A percentile compares a stretch with the other conserved stretches of the same genome.
Evolutionary conservation across 2,113 vertebrate genomes (phyloP).

Genomic region (Chelonoidis abingdonii): DNA sequence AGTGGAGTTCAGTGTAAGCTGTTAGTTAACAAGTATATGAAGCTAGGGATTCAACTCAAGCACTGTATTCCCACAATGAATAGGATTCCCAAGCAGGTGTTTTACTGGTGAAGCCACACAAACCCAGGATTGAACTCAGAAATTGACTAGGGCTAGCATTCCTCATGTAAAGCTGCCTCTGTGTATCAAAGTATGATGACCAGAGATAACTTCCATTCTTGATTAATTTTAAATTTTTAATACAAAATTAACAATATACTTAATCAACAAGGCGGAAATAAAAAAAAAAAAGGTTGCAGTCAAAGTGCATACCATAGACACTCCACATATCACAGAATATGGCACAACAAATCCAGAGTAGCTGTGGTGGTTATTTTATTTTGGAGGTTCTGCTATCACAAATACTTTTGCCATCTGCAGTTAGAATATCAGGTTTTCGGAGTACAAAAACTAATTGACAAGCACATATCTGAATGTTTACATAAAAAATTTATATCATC

Average conservation of each 20-base stretch:
- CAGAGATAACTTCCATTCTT: conserved; percentile 44
- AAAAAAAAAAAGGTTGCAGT: background rate
- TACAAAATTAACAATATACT: conserved; percentile 42
- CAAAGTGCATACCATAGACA: conserved; percentile 2
- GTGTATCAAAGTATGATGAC: conserved; percentile 41
- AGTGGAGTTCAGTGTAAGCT: conserved; percentile 44
- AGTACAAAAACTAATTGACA: conserved; percentile 39
- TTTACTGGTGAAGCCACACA: conserved; percentile 23
- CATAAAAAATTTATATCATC: conserved; percentile 16
- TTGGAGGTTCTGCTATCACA: conserved; percentile 42
- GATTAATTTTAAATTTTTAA: conserved; percentile 38
- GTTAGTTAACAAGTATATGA: conserved; percentile 51
- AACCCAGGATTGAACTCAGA: conserved; percentile 9
- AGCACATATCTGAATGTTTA: conserved; percentile 20
- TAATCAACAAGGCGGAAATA: conserved; percentile 50
- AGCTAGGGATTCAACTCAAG: conserved; percentile 56
- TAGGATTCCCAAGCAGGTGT: conserved; percentile 62
- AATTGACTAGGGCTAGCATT: background rate
- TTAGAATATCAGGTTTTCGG: background rate
- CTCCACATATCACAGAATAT: conserved; percentile 29
- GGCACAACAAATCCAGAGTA: conserved; percentile 11
- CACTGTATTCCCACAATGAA: conserved; percentile 36
- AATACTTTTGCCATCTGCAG: conserved; percentile 14
- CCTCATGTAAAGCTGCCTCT: conserved; percentile 21
- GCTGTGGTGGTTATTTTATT: background rate